Evolutionary conservation across 2,113 vertebrate genomes (phyloP).

Genomic region (Chunga burmeisteri): DNA sequence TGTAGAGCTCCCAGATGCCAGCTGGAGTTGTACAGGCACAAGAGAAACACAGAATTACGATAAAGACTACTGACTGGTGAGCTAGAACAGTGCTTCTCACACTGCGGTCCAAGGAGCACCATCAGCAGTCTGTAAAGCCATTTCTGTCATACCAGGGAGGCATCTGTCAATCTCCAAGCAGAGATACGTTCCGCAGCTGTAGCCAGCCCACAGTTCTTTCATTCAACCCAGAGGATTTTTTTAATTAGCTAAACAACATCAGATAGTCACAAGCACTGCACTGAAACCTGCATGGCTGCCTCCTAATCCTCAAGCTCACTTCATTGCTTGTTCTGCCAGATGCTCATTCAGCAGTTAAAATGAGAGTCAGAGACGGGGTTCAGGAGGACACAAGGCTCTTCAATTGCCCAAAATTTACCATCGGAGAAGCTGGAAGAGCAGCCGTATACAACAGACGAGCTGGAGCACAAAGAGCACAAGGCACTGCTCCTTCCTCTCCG

Average conservation of each 20-base stretch:
- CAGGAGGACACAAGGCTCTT: background rate
- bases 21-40: background rate
- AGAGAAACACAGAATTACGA: background rate
- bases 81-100: background rate
- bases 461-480: accelerated
- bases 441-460: background rate
- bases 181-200: accelerated
- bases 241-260: background rate
- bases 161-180: background rate
- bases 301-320: accelerated
- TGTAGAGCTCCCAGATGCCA: background rate
- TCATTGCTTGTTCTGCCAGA: background rate
- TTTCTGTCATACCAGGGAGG: background rate
- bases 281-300: background rate
- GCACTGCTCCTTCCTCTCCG: background rate
- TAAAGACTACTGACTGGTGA: background rate
- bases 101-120: background rate
- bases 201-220: background rate
- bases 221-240: background rate
- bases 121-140: background rate
- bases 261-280: background rate
- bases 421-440: background rate
- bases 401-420: background rate
- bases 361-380: background rate
- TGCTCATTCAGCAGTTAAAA: background rate